Conservation (phyloP, 2,797 vertebrate genomes). For the Phylloscopus collybita region DNA sequence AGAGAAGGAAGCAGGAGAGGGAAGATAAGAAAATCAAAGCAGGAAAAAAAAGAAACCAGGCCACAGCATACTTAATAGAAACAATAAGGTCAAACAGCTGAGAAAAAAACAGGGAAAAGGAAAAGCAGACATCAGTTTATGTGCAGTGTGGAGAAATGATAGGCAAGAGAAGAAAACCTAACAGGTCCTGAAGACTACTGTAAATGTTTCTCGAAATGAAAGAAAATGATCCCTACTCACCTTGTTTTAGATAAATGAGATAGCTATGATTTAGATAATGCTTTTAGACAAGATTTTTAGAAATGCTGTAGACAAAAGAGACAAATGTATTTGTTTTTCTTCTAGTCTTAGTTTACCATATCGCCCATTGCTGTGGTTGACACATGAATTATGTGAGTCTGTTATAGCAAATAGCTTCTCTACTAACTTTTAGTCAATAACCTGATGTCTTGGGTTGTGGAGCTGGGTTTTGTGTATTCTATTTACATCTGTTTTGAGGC, state of each 20-base stretch:
- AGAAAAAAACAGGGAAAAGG: not conserved
- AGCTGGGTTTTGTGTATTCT: no score
- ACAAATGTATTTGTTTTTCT: not conserved
- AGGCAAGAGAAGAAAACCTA: not conserved
- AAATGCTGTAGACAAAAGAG: not conserved
- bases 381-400: not conserved
- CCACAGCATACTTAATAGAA: not conserved
- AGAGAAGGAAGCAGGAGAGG: not conserved
- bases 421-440: not conserved
- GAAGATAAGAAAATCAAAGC: constrained; percentile 21
- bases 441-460: no score
- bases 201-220: not conserved
- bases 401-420: not conserved
- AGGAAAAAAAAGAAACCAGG: not conserved
- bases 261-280: not conserved
- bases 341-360: not conserved
- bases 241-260: not conserved
- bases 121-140: not conserved
- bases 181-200: not conserved
- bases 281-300: not conserved
- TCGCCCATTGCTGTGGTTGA: not conserved
- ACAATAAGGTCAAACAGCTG: not conserved
- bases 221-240: not conserved
- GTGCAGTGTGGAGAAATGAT: not conserved
- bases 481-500: no score